Evolutionary conservation across 2,113 vertebrate species (phyloP), one percentile per base, ranked within the genome.

Genomic region (Colaptes auratus): DNA sequence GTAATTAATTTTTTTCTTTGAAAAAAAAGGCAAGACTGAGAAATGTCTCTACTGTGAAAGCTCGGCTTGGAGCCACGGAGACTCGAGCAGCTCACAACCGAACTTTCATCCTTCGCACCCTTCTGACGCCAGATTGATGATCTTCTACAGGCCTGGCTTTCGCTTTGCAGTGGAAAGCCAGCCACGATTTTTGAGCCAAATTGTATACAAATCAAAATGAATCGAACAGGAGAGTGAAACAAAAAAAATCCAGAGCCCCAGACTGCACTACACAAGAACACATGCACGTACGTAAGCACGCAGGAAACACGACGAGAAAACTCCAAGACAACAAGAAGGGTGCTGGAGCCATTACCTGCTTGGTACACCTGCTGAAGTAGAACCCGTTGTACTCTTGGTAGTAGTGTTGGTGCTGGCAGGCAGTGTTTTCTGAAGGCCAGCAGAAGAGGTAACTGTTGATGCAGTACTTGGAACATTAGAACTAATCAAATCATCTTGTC

Each of bases 391-490:
- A 96, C 92, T 97, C 97, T 98, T 98, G 81, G 98, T 77, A 96
- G 97, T 95, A 97, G 98, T 98, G 97, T 98, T 98, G 96, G 98
- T 73, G 97, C 98, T 98, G 93, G 98, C 98, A 95, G 98, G 97
- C 94, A 98, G 97, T 91, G 98, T 97, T 94, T 98, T 98, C 96
- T 98, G 99, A 94, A 98, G 98, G 97, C 99, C 98, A 92, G 98
- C 98, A 96, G 99, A 98, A 96, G 99, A 99, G 98, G 99, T 99
- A 99, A 99, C 98, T 93, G 98, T 98, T 97, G 99, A 98, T 97
- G 98, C 97, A 97, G 98, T 97, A 98, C 96, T 98, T 97, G 98
- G 97, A 96, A 98, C 95, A 96, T 97, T 98, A 90, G 98, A 98
- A 97, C 98, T 98, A 96, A 98, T 97, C 96, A 98, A 91, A 96